phyloP scores from a whole-genome alignment of 2,797 vertebrate species.

The Callimico goeldii region DNA sequence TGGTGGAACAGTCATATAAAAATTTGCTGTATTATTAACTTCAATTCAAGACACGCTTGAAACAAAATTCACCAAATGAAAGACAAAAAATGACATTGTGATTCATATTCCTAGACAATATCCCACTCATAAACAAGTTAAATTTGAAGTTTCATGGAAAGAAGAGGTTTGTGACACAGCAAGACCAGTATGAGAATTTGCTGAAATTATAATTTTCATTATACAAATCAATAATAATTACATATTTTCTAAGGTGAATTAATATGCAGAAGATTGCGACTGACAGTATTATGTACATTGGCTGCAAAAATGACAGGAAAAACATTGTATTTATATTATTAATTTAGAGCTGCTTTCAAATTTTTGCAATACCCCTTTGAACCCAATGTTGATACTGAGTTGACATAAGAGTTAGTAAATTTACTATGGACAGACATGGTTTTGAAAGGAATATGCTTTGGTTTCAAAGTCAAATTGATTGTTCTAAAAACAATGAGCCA shows the following conservation, averaged over 20 bases:
- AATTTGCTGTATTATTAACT: not conserved
- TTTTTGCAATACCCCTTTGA: not conserved
- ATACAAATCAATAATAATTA: not conserved
- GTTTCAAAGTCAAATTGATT: not conserved
- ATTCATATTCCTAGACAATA: not conserved
- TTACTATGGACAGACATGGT: not conserved
- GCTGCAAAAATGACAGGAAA: not conserved
- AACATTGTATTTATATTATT: not conserved
- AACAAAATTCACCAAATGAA: conserved; percentile 15
- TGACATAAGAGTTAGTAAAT: not conserved
- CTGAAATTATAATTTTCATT: not conserved
- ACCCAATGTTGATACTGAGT: not conserved
- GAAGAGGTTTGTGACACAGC: not conserved
- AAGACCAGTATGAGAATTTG: not conserved
- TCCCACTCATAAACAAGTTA: not conserved
- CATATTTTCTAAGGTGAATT: not conserved
- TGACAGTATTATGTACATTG: not conserved
- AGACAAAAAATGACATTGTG: not conserved
- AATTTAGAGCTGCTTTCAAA: not conserved
- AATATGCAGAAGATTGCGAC: not conserved
- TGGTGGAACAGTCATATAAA: not conserved
- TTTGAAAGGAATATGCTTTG: not conserved
- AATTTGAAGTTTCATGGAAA: not conserved
- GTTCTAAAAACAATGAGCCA: not conserved
- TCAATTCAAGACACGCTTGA: not conserved